phyloP scores from a whole-genome alignment of 2,888 invertebrate species.

The Spisula solida region DNA sequence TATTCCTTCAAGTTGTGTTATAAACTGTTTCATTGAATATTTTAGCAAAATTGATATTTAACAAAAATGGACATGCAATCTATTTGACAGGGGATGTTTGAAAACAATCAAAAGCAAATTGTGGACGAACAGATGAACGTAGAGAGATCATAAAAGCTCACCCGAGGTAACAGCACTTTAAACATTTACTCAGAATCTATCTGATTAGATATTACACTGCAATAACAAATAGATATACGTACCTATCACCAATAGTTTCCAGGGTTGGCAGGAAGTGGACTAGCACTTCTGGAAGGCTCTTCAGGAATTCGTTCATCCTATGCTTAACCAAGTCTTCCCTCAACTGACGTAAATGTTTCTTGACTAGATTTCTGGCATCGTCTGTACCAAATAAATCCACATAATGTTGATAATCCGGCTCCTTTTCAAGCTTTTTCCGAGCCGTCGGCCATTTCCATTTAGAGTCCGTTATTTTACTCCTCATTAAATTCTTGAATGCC shows the following conservation, averaged over 20 bases:
- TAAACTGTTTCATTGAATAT: too few relatives aligned
- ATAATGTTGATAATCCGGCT: slow-evolving; percentile 95
- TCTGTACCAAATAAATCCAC: slow-evolving; percentile 96
- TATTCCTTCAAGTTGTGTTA: too few relatives aligned
- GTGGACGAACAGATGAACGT: too few relatives aligned
- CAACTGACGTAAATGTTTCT: slow-evolving; percentile 93
- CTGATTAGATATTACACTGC: neutral
- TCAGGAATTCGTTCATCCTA: slow-evolving; percentile 93
- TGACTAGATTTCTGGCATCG: slow-evolving; percentile 93
- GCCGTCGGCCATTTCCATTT: slow-evolving; percentile 90
- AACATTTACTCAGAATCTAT: too few relatives aligned
- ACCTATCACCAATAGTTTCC: slow-evolving; percentile 91
- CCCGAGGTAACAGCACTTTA: too few relatives aligned
- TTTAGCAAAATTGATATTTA: too few relatives aligned
- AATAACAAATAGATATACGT: slow-evolving; percentile 69
- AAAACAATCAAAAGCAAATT: too few relatives aligned
- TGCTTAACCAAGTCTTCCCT: slow-evolving; percentile 94
- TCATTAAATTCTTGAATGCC: slow-evolving; percentile 95
- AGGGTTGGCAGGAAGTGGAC: slow-evolving; percentile 94
- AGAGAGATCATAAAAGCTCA: too few relatives aligned
- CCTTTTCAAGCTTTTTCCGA: slow-evolving; percentile 95
- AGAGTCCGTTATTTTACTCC: slow-evolving; percentile 93
- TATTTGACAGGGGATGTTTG: too few relatives aligned
- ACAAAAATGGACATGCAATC: too few relatives aligned
- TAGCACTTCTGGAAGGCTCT: slow-evolving; percentile 92